Evolutionary conservation across 2,797 vertebrate species (phyloP).

Genomic region (Passerculus sandwichensis): DNA sequence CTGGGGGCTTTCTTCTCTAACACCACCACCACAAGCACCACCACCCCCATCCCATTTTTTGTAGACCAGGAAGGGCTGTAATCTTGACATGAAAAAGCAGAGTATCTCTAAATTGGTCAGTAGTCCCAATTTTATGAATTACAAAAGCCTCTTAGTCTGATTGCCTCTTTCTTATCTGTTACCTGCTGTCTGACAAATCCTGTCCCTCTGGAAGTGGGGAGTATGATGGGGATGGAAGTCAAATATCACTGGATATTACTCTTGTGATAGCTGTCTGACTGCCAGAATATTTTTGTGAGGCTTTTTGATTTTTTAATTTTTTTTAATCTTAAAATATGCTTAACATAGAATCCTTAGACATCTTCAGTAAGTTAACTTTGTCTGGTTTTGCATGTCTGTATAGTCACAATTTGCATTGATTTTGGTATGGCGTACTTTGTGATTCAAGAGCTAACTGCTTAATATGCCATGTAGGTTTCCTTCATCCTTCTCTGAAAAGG

Average conservation of each 20-base stretch:
- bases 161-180: background rate
- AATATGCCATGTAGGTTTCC: slow-evolving; percentile 10
- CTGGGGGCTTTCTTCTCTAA: background rate
- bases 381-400: background rate
- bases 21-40: background rate
- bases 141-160: background rate
- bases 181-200: background rate
- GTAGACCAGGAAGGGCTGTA: background rate
- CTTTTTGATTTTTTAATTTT: background rate
- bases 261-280: background rate
- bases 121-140: background rate
- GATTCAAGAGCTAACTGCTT: slow-evolving; percentile 6
- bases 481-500: background rate
- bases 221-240: background rate
- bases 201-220: background rate
- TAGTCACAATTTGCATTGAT: background rate
- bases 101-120: background rate
- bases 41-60: fast-evolving
- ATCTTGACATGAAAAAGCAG: background rate
- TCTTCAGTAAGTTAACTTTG: background rate
- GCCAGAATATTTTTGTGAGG: background rate
- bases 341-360: background rate
- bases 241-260: background rate
- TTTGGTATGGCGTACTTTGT: background rate
- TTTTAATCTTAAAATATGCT: background rate